Percentiles rank a stretch among this genome's conserved stretches.
These are phyloP conservation scores for Onychostruthus taczanowskii DNA, from an alignment of 2,113 vertebrate species.

Conservation along the genomic window DNA sequence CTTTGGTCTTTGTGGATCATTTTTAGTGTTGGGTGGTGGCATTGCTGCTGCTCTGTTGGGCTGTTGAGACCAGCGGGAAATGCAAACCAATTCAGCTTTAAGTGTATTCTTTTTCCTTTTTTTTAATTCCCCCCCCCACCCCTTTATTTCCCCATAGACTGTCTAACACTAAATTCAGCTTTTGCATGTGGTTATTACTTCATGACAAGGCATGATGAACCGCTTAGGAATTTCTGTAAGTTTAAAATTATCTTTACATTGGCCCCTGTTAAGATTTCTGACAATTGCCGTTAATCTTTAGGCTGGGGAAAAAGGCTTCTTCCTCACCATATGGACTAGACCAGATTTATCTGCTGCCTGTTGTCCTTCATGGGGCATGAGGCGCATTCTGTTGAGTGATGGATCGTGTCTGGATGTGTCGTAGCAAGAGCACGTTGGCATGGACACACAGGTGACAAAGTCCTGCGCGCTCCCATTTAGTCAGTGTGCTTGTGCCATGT, in stretches of 20 bases:
- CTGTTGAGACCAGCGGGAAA: background rate
- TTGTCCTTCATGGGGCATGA: constrained; percentile 62
- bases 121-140: accelerated
- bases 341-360: constrained; percentile 55
- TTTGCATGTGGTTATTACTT: constrained; percentile 9
- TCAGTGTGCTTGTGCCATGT: background rate
- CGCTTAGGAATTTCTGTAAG: constrained; percentile 41
- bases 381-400: constrained; percentile 48
- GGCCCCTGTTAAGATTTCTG: constrained; percentile 53
- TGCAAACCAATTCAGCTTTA: background rate
- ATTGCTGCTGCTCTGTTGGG: background rate
- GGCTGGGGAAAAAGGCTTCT: background rate
- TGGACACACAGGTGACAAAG: background rate
- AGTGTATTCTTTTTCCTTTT: background rate
- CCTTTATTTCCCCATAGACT: background rate
- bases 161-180: background rate
- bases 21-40: background rate
- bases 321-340: constrained; percentile 56
- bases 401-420: background rate
- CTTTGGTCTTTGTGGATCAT: background rate
- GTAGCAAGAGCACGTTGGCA: background rate
- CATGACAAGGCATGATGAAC: background rate
- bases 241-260: constrained; percentile 56
- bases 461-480: background rate
- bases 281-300: constrained; percentile 59